These are phyloP conservation scores for Lithobates sylvaticus DNA, from an alignment of 2,797 vertebrate genomes.

Conservation along the genomic window DNA sequence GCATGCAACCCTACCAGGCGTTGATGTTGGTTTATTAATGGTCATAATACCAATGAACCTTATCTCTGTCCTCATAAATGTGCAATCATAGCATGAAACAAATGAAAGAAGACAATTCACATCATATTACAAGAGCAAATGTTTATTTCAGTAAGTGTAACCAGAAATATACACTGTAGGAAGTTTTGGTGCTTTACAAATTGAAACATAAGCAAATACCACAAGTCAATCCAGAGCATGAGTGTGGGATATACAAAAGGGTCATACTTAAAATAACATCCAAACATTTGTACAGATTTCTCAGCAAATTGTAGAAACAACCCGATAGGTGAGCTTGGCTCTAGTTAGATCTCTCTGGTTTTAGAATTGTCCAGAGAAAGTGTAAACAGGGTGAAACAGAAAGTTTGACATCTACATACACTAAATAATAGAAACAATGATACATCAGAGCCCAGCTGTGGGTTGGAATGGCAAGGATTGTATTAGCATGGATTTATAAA, in stretches of 20 bases:
- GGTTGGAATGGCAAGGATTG: too few relatives aligned
- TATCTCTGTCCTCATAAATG: slow-evolving; percentile 26
- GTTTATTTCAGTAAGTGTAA: slow-evolving; percentile 72
- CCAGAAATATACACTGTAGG: slow-evolving; percentile 64
- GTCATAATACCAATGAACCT: background rate
- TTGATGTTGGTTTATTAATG: slow-evolving; percentile 50
- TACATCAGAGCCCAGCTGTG: background rate
- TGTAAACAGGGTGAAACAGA: background rate
- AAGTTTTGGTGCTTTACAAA: slow-evolving; percentile 65
- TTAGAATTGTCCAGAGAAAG: background rate
- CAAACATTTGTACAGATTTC: slow-evolving; percentile 27
- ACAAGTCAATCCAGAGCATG: slow-evolving; percentile 56
- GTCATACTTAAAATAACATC: slow-evolving; percentile 54
- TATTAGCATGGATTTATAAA: background rate
- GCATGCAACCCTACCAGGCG: background rate
- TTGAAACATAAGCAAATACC: slow-evolving; percentile 60
- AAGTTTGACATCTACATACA: background rate
- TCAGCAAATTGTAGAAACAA: slow-evolving; percentile 55
- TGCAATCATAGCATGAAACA: slow-evolving; percentile 43
- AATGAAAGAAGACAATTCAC: slow-evolving; percentile 50
- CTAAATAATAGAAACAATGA: background rate
- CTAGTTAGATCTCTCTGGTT: background rate
- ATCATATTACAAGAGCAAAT: slow-evolving; percentile 64
- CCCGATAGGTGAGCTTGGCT: background rate
- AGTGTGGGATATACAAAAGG: slow-evolving; percentile 57